Evolutionary conservation across 2,113 vertebrate genomes (phyloP), one percentile per base, ranked within the genome.

Genomic region (Lycocorax pyrrhopterus): DNA sequence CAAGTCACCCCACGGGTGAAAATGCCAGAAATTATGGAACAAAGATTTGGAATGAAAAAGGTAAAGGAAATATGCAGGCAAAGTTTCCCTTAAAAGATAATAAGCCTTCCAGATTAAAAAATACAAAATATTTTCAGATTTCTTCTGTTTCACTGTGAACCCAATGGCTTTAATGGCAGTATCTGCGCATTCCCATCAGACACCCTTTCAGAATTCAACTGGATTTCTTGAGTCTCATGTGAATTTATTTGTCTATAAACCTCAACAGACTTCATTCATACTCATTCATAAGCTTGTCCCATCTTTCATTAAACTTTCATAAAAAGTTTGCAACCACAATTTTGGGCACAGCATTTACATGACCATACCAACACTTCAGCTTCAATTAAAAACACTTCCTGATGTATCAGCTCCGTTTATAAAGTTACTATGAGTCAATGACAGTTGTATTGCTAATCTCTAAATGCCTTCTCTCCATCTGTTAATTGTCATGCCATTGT

Each of bases 401-500:
- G 41, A 87, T 23, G 12, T 41, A 95, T 10, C 81, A 84, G 20
- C 32, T 82, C 22, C 18, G 23, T 87, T 73, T 76, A 69, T 60
- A 62, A 89, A 79, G 29, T 46, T 41, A 60, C 23, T 14, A 46
- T 85, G 67, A 91, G 46, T 91, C 62, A 93, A 62, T 55, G 51
- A 66, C 37, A 80, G 84, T 66, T 22, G 39, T 35, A 76, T 20
- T 85, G 62, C 71, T 85, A 88, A 90, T 72, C 67, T 76, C 63
- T 86, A 84, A 86, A 93, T 76, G 75, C 29, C 55, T 62, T 83
- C 37, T 9, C 22, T 91, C 89, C 62, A 84, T 78, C 91, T 92
- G 87, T 64, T 90, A 95, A 90, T 80, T 92, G 86, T 52, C 73
- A 82, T 52, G 32, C 22, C 64, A 89, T 10, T 91, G 94, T 79